These are phyloP conservation scores for Syngnathus acus DNA, from an alignment of 2,797 vertebrate genomes.

Conservation along the genomic window DNA sequence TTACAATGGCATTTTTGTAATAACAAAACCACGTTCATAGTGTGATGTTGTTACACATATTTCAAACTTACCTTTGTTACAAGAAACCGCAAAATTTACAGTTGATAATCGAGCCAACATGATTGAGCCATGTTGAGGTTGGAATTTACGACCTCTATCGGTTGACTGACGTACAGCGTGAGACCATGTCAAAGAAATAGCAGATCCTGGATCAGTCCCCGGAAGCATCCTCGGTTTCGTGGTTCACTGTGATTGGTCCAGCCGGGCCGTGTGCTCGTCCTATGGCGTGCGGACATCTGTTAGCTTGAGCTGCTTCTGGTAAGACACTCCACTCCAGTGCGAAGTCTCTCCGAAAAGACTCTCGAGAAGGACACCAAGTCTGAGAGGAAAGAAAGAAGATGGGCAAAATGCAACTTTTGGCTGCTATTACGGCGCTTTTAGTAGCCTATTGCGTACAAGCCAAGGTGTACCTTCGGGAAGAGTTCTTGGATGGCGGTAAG, in stretches of 20 bases:
- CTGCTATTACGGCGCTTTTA: slow-evolving; percentile 37
- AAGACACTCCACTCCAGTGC: slow-evolving; percentile 16
- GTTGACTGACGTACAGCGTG: not conserved
- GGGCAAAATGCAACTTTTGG: slow-evolving; percentile 38
- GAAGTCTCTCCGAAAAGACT: not conserved
- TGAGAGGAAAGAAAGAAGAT: slow-evolving; percentile 3
- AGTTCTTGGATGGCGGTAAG: slow-evolving; percentile 86
- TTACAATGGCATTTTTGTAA: too few relatives aligned
- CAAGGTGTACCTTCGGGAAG: slow-evolving; percentile 78
- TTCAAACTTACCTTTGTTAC: not conserved
- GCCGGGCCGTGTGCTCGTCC: slow-evolving; percentile 28
- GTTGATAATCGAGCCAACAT: not conserved
- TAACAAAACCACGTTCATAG: not conserved
- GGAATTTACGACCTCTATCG: not conserved
- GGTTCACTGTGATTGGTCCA: slow-evolving; percentile 67
- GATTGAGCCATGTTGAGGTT: not conserved
- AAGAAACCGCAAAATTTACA: not conserved
- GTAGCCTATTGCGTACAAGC: slow-evolving; percentile 65
- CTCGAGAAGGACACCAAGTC: not conserved
- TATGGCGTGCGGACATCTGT: slow-evolving; percentile 74
- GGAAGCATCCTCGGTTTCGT: slow-evolving; percentile 56
- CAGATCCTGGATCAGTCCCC: slow-evolving; percentile 31
- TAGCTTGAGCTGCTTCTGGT: slow-evolving; percentile 61
- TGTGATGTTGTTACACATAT: not conserved
- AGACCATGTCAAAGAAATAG: not conserved